phyloP scores from a whole-genome alignment of 2,888 invertebrate genomes.

The Pristionchus fissidentatus region DNA sequence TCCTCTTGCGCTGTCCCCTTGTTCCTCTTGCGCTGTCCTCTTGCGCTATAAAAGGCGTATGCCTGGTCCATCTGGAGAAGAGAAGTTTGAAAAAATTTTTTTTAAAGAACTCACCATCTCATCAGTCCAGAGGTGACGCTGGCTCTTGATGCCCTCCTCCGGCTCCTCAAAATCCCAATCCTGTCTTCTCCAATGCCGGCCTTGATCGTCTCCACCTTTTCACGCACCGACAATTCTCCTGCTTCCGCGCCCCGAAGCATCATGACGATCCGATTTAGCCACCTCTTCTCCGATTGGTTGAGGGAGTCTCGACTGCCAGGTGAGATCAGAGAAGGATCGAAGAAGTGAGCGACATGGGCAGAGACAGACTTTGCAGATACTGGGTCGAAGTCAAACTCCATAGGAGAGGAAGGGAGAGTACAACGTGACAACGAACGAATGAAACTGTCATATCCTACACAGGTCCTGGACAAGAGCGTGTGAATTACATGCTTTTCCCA shows the following conservation, averaged over 20 bases:
- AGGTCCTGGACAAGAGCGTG: no score
- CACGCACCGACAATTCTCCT: not conserved
- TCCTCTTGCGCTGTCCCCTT: not conserved
- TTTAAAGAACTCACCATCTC: not conserved
- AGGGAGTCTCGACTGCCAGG: not conserved
- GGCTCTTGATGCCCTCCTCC: not conserved
- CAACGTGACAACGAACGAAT: no score
- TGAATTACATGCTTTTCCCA: no score
- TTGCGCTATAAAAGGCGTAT: not conserved
- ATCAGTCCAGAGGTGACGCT: not conserved
- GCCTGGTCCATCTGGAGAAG: not conserved
- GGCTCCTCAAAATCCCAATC: slow-evolving; percentile 6
- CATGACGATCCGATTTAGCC: not conserved
- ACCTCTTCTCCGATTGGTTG: not conserved
- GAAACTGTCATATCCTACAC: no score
- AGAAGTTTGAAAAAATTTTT: no score
- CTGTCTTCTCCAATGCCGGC: not conserved
- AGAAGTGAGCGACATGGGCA: not conserved
- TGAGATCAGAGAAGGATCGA: not conserved
- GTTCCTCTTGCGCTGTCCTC: no score
- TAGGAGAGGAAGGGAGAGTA: not conserved
- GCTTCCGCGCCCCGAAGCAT: not conserved
- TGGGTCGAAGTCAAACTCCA: not conserved
- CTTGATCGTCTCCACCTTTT: not conserved
- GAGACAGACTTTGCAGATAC: not conserved